Percentiles rank a stretch among this genome's conserved stretches.
phyloP scores from a whole-genome alignment of 2,888 invertebrate species.

The Scrobipalpa atriplicella region DNA sequence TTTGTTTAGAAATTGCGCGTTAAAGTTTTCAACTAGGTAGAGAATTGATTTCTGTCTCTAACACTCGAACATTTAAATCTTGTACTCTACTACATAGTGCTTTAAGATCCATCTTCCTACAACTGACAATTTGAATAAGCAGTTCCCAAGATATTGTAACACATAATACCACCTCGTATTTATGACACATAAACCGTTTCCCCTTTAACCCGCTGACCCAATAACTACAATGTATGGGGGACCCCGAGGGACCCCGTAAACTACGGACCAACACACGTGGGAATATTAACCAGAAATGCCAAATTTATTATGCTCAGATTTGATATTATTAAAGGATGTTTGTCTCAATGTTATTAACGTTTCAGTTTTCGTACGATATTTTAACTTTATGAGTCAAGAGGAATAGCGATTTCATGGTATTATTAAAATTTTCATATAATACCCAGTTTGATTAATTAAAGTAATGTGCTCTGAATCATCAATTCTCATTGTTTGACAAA shows the following conservation, averaged over 20 bases:
- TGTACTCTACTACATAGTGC: too few species aligned
- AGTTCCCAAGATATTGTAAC: not conserved
- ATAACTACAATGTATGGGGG: slow-evolving; percentile 35
- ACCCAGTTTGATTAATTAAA: too few species aligned
- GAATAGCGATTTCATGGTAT: too few species aligned
- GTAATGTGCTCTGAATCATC: too few species aligned
- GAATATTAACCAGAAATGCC: slow-evolving; percentile 17
- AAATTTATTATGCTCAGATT: not conserved
- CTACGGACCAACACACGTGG: slow-evolving; percentile 10
- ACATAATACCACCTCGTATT: slow-evolving; percentile 41
- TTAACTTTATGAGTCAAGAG: not conserved
- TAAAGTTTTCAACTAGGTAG: too few species aligned
- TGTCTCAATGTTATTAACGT: too few species aligned
- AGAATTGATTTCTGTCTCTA: too few species aligned
- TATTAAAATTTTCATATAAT: too few species aligned
- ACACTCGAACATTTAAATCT: too few species aligned
- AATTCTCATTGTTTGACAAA: too few species aligned
- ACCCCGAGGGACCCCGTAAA: slow-evolving; percentile 31
- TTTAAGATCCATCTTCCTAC: not conserved
- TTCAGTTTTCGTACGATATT: not conserved
- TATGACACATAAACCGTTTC: slow-evolving; percentile 57
- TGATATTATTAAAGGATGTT: not conserved
- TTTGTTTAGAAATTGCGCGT: too few species aligned
- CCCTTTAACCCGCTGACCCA: slow-evolving; percentile 51
- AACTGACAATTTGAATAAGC: too few species aligned